Conservation (phyloP, 2,113 vertebrate species). For the Otolemur garnettii region DNA sequence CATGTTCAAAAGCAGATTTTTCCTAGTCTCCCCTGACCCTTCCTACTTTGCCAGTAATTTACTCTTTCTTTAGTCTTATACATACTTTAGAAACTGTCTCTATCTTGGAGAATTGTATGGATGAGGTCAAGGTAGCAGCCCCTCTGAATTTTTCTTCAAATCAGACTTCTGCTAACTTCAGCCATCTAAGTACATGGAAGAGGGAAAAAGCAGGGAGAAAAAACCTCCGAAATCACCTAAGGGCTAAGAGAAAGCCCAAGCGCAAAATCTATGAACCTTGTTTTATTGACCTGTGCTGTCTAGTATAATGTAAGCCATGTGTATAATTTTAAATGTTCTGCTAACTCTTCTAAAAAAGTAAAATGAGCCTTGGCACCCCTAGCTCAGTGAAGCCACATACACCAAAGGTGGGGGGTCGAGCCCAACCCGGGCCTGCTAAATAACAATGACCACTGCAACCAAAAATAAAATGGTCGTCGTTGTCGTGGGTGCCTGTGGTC, state of each 20-base stretch:
- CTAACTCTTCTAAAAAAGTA: background rate
- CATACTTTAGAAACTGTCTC: background rate
- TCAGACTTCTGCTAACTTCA: background rate
- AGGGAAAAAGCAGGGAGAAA: background rate
- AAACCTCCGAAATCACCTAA: background rate
- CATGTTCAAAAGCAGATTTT: background rate
- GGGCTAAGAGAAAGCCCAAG: too few relatives aligned
- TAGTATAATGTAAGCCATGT: too few relatives aligned
- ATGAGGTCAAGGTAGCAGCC: background rate
- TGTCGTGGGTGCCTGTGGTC: too few relatives aligned
- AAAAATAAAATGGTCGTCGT: too few relatives aligned
- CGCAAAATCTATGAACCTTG: too few relatives aligned
- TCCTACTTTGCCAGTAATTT: background rate
- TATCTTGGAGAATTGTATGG: background rate
- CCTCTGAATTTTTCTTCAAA: background rate
- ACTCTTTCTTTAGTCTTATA: background rate
- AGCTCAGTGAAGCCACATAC: too few relatives aligned
- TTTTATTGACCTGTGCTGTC: too few relatives aligned
- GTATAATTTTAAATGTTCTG: background rate
- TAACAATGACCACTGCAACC: too few relatives aligned
- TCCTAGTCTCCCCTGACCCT: background rate
- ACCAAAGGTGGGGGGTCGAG: too few relatives aligned
- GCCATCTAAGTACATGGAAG: background rate
- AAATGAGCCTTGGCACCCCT: background rate
- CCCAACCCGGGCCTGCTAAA: too few relatives aligned